Percentiles rank a stretch among this genome's conserved stretches.
Evolutionary conservation across 1,140 invertebrate genomes (phyloP).

Genomic region (Coboldia fuscipes): DNA sequence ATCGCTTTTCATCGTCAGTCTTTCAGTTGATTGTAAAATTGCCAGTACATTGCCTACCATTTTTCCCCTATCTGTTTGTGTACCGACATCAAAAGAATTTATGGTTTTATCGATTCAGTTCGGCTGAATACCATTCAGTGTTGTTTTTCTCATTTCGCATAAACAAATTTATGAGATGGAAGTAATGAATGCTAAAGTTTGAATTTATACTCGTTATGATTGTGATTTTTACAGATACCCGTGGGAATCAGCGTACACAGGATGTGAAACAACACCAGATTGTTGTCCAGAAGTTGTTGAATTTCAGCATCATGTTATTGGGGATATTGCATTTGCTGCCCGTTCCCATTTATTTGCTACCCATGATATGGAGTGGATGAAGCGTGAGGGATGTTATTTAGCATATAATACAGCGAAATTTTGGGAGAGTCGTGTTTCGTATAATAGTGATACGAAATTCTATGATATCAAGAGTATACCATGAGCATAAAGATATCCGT

Average conservation of each 20-base stretch:
- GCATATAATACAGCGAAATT: conserved; percentile 29
- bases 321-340: conserved; percentile 26
- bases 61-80: too few relatives aligned
- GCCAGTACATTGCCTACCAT: too few relatives aligned
- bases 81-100: too few relatives aligned
- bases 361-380: conserved; percentile 22
- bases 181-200: too few relatives aligned
- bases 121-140: not conserved
- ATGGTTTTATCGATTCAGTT: not conserved
- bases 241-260: conserved; percentile 34
- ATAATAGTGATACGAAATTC: conserved; percentile 21
- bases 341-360: conserved; percentile 26
- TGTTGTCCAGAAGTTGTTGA: conserved; percentile 29
- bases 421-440: conserved; percentile 25
- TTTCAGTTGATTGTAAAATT: too few relatives aligned
- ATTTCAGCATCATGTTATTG: conserved; percentile 29
- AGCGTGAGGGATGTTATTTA: conserved; percentile 24
- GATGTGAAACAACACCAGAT: conserved; percentile 28
- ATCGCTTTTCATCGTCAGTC: too few relatives aligned
- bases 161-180: too few relatives aligned
- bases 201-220: too few relatives aligned
- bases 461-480: conserved; percentile 25
- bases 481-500: not conserved
- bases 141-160: too few relatives aligned
- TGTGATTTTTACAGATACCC: too few relatives aligned